Evolutionary conservation across 2,113 vertebrate genomes (phyloP), one percentile per base, ranked within the genome.

Genomic region (Heteronetta atricapilla): DNA sequence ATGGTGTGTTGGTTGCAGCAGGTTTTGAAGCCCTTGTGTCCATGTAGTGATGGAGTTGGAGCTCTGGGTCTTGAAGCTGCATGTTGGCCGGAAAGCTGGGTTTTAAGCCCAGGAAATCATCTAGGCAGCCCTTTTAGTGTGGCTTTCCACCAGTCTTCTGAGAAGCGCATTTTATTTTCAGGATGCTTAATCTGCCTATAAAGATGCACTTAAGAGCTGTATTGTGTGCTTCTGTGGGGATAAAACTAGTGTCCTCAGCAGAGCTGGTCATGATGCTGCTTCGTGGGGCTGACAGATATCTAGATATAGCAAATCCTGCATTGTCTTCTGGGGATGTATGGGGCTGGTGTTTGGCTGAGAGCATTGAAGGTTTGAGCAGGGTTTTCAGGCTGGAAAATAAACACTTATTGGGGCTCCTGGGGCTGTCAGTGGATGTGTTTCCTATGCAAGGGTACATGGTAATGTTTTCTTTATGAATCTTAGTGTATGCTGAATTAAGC

Each of bases 1-100:
- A 1, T 1, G 1, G 3, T 3, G 25, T 29, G 1, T 7, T 2
- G 1, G 34, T 4, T 36, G 52, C 15, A 28, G 38, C 2, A 36
- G 29, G 19, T 38, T 77, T 20, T 19, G 52, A 25, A 3, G 2
- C 3, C 44, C 10, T 8, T 11, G 2, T 10, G 11, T 12, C 55
- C 10, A 0, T 1, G 19, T 2, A 28, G 42, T 26, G 9, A 44
- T 55, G 70, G 8, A 26, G 12, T 10, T 76, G 64, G 21, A 46
- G 16, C 28, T 53, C 48, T 3, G 26, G 19, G 13, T n/a, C 23
- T 64, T 38, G 3, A n/a, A 29, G 58, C n/a, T 40, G 8, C 4
- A 2, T 10, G 26, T 53, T n/a, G 11, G 11, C 9, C 3, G 10
- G 68, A 46, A 48, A 90, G 4, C 4, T 3, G 7, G 4, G 20